A percentile compares a stretch with the other conserved stretches of the same genome.
phyloP scores from a whole-genome alignment of 2,113 vertebrate species.

The Seriola quinqueradiata region DNA sequence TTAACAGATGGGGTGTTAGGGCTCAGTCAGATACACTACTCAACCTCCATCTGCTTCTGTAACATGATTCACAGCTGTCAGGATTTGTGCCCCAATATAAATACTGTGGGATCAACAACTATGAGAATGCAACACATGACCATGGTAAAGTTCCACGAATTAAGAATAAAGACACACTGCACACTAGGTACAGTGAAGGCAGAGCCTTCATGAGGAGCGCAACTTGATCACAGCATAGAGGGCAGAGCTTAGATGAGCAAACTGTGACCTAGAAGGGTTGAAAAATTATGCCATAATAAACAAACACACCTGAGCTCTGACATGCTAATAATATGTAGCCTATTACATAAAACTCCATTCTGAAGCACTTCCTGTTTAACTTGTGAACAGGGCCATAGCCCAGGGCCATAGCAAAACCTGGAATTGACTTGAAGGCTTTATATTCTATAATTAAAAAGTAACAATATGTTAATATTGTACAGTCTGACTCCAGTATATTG shows the following conservation, averaged over 20 bases:
- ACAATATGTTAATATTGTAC: too few relatives aligned
- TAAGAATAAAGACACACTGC: not conserved
- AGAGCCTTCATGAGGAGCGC: not conserved
- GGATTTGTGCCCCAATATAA: not conserved
- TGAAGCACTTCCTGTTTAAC: too few relatives aligned
- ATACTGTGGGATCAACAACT: not conserved
- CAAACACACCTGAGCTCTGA: too few relatives aligned
- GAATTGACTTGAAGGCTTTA: too few relatives aligned
- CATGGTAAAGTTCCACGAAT: not conserved
- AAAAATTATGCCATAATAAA: too few relatives aligned
- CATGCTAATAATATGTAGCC: too few relatives aligned
- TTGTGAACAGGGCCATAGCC: too few relatives aligned
- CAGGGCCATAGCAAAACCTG: too few relatives aligned
- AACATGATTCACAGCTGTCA: conserved; percentile 21
- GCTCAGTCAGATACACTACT: not conserved
- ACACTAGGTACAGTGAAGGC: not conserved
- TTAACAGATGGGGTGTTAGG: conserved; percentile 12
- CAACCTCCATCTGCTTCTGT: not conserved
- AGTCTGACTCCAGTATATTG: too few relatives aligned
- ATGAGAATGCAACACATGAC: not conserved
- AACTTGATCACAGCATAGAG: not conserved
- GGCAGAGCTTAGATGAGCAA: not conserved
- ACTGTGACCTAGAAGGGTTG: too few relatives aligned
- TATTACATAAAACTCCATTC: too few relatives aligned
- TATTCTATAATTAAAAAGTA: too few relatives aligned